Conservation (phyloP, 2,797 vertebrate species). For the Graptemys geographica region DNA sequence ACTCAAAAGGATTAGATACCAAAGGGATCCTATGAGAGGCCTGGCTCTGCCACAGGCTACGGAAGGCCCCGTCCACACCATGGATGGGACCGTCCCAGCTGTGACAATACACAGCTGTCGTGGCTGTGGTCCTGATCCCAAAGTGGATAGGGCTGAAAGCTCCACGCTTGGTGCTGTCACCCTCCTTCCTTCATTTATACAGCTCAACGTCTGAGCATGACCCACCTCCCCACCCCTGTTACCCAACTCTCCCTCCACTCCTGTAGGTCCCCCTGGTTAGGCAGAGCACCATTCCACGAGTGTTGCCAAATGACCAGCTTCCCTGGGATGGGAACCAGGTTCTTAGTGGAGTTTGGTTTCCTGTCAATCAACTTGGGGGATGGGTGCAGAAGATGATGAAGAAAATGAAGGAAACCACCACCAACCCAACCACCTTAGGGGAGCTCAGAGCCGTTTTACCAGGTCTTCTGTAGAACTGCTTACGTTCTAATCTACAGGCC, state of each 20-base stretch:
- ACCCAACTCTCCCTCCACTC: neutral
- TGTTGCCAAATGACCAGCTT: neutral
- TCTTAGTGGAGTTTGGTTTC: neutral
- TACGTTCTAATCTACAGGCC: fast-evolving
- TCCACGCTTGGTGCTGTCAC: fast-evolving
- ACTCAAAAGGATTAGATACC: neutral
- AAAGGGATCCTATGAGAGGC: neutral
- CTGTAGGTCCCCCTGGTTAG: neutral
- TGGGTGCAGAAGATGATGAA: neutral
- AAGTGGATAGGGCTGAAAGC: neutral
- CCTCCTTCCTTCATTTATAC: neutral
- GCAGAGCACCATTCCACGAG: neutral
- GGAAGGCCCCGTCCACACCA: fast-evolving
- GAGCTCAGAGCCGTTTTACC: too few species aligned
- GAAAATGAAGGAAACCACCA: neutral
- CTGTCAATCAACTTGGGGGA: fast-evolving
- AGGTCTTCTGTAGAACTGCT: neutral
- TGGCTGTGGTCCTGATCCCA: neutral
- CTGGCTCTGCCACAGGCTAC: neutral
- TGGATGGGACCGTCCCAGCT: neutral
- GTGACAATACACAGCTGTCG: fast-evolving
- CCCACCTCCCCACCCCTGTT: neutral
- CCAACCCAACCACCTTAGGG: neutral
- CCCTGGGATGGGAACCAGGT: neutral
- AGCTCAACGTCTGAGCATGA: neutral